Percentiles rank a stretch among this genome's conserved stretches.
Conservation (phyloP, 2,888 invertebrate species). For the Punctoribates punctum region DNA sequence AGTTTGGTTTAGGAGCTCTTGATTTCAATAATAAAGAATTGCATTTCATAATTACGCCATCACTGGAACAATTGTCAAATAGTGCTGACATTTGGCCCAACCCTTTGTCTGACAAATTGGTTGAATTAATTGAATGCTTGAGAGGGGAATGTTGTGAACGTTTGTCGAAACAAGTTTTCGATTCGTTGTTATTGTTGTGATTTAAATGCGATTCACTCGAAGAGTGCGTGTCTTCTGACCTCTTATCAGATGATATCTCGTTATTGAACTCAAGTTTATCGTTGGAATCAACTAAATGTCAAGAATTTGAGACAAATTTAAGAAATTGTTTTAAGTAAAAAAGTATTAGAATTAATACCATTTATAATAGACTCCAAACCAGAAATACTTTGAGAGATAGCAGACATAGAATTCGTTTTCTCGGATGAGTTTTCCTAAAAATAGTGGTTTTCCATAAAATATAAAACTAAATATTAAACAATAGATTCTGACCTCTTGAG, state of each 20-base stretch:
- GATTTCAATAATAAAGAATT: neutral
- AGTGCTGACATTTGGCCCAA: neutral
- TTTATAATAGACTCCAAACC: no score
- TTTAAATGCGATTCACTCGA: neutral
- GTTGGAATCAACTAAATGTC: no score
- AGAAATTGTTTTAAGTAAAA: no score
- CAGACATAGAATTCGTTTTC: neutral
- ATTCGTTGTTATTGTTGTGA: conserved; percentile 25
- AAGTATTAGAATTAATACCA: no score
- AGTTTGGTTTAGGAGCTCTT: neutral
- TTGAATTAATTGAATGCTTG: neutral
- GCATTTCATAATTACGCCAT: conserved; percentile 28
- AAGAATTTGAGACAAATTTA: no score
- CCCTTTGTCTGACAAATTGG: neutral
- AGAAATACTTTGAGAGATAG: no score
- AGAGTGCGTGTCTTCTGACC: neutral
- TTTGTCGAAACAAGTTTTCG: neutral
- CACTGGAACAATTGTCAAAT: neutral
- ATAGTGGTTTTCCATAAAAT: neutral
- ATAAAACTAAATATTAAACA: neutral
- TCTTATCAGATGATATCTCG: neutral
- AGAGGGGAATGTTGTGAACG: neutral
- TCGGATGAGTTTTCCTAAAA: neutral
- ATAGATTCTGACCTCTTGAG: neutral
- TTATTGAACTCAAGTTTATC: neutral